Evolutionary conservation across 2,113 vertebrate species (phyloP).

Genomic region (Acrocephalus kingi): DNA sequence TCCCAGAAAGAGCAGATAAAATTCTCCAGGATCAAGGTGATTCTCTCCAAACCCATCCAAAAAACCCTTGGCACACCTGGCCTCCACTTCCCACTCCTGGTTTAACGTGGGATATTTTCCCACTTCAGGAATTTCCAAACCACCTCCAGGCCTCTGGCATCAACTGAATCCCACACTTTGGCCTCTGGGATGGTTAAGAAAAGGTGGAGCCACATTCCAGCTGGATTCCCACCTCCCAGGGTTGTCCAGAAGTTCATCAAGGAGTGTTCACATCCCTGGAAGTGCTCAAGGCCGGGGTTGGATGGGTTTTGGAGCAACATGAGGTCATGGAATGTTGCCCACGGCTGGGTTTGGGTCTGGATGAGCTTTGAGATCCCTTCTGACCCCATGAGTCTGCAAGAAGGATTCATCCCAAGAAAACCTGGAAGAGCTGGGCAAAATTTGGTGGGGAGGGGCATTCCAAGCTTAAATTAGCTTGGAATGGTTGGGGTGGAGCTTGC

Average conservation of each 20-base stretch:
- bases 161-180: neutral
- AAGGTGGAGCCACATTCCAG: neutral
- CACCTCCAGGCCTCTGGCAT: neutral
- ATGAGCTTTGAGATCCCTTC: neutral
- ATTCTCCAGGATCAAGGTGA: neutral
- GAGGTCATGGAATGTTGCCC: accelerated
- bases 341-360: neutral
- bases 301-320: neutral
- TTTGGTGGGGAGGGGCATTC: neutral
- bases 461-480: neutral
- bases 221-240: neutral
- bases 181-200: neutral
- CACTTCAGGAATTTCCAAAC: neutral
- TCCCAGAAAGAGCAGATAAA: neutral
- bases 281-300: neutral
- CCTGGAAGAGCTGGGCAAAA: neutral
- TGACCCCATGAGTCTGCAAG: accelerated
- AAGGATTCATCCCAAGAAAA: neutral
- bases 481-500: neutral
- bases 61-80: neutral
- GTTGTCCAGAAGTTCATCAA: neutral
- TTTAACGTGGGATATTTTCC: neutral
- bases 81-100: neutral
- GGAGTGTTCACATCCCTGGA: neutral
- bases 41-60: neutral